These are phyloP conservation scores for Toxostoma redivivum DNA, from an alignment of 2,113 vertebrate genomes.

Conservation along the genomic window DNA sequence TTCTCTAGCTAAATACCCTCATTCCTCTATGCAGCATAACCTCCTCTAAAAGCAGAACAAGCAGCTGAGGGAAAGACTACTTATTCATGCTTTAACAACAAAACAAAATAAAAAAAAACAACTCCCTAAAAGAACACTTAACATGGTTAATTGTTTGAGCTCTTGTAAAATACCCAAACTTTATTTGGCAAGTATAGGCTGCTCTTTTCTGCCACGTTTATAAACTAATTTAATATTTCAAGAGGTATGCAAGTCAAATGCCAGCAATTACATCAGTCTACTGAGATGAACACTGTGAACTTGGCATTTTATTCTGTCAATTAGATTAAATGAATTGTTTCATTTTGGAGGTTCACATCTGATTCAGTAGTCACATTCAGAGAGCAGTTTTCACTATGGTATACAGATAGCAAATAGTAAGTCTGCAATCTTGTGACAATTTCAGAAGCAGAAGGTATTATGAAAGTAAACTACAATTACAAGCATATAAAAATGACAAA, in stretches of 20 bases:
- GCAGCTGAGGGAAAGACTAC: background rate
- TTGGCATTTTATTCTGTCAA: slow-evolving; percentile 9
- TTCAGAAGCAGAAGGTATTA: background rate
- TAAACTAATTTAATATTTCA: slow-evolving; percentile 66
- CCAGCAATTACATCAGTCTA: slow-evolving; percentile 59
- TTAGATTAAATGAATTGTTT: slow-evolving; percentile 21
- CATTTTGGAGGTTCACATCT: slow-evolving; percentile 29
- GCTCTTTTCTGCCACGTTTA: slow-evolving; percentile 55
- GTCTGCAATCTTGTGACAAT: background rate
- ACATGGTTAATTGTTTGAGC: background rate
- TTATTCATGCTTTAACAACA: background rate
- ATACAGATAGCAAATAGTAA: background rate
- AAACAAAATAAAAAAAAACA: background rate
- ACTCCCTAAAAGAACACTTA: background rate
- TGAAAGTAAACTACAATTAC: background rate
- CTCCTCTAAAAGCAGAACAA: background rate
- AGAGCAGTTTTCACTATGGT: background rate
- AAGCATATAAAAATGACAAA: background rate
- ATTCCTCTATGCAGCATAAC: background rate
- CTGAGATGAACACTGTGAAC: slow-evolving; percentile 46
- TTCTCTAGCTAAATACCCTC: background rate
- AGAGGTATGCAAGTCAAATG: slow-evolving; percentile 46
- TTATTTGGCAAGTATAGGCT: slow-evolving; percentile 34
- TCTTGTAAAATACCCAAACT: slow-evolving; percentile 41
- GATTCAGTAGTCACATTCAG: slow-evolving; percentile 21